Evolutionary conservation across 2,113 vertebrate genomes (phyloP), one percentile per base, ranked within the genome.

Genomic region (Brachypteracias leptosomus): DNA sequence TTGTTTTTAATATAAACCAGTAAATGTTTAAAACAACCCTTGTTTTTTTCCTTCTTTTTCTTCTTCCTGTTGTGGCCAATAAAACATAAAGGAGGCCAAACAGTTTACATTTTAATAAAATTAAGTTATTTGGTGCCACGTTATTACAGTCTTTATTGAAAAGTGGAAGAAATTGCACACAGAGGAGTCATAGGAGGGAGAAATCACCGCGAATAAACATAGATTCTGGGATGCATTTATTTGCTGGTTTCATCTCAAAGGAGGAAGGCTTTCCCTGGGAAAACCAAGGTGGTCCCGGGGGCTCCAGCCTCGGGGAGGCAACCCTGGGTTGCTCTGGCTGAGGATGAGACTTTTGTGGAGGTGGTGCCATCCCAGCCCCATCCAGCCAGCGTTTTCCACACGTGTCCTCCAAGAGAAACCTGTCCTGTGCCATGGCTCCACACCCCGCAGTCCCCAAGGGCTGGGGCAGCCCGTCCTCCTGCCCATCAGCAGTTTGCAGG

Each of bases 161-260:
- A 95, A 96, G 96, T 96, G 96, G 96, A 97, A 95, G 88, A 95
- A 97, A 98, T 98, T 98, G 97, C 97, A 98, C 97, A 98, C 97
- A 81, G 89, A 95, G 93, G 96, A 96, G 95, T 94, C 96, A 93
- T 85, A 96, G 77, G 89, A 96, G 93, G 94, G 95, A 96, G 93
- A 95, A 97, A 97, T 97, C 96, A 97, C 91, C 63, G 65, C 22
- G 92, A 96, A 97, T 93, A 96, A 96, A 97, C 94, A 97, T 94
- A 94, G 96, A 97, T 97, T 97, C 93, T 97, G 97, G 93, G 93
- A 89, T 90, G 96, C 49, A 71, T 97, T 97, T 96, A 96, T 95
- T 92, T 94, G 95, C 89, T 84, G 91, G 67, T 87, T 95, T 95
- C 86, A 47, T 95, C 92, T 93, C 78, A 66, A 82, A 95, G 81